Evolutionary conservation across 2,113 vertebrate genomes (phyloP).

Genomic region (Solenodon paradoxus): DNA sequence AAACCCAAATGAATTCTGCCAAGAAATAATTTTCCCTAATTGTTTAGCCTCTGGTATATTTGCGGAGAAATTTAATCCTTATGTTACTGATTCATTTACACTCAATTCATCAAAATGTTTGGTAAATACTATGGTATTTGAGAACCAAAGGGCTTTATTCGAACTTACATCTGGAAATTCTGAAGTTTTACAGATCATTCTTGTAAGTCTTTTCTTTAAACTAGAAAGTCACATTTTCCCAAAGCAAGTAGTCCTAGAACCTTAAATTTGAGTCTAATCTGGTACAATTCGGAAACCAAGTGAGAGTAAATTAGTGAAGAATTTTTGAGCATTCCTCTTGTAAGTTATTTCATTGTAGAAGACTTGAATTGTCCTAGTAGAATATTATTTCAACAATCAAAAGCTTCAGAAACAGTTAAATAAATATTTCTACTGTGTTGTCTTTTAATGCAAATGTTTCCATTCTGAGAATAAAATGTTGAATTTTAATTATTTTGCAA

Average conservation of each 20-base stretch:
- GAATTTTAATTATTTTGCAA: background rate
- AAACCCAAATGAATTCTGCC: background rate
- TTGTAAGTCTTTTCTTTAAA: conserved; percentile 21
- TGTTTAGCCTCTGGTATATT: background rate
- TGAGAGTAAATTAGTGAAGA: background rate
- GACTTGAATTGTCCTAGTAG: background rate
- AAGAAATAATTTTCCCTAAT: background rate
- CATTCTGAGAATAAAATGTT: background rate
- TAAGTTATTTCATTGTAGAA: background rate
- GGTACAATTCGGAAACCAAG: background rate
- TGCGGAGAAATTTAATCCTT: conserved; percentile 47
- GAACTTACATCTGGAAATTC: conserved; percentile 34
- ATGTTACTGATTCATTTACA: conserved; percentile 54
- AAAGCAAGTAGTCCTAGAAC: background rate
- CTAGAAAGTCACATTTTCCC: background rate
- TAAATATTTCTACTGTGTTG: background rate
- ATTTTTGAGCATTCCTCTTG: background rate
- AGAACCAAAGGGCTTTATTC: conserved; percentile 36
- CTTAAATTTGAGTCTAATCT: conserved; percentile 24
- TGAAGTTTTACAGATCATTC: conserved; percentile 14
- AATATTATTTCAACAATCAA: background rate
- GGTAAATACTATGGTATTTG: background rate
- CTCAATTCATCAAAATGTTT: conserved; percentile 41
- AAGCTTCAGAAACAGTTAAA: background rate
- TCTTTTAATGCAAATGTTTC: background rate